Evolutionary conservation across 2,797 vertebrate genomes (phyloP), one percentile per base, ranked within the genome.

Genomic region (Mus minutoides): DNA sequence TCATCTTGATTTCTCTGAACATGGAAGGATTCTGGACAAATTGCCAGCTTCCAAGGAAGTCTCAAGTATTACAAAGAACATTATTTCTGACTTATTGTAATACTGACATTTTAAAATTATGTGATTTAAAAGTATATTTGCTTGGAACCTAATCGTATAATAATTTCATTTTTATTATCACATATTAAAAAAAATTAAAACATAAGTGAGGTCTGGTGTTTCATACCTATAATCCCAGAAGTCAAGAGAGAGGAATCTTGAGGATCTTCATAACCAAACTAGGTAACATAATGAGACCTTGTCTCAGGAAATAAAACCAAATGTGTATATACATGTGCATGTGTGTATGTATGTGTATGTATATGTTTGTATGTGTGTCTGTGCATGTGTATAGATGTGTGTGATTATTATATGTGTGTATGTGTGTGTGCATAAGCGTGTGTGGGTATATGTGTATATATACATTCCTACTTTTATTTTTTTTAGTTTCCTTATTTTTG

Each of bases 1-100:
- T 64, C 71, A 56, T 52, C 54, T 22, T 83, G 16, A 22, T 43
- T n/a, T 88, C 40, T 9, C 40, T 78, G 43, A 78, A 88, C 43
- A 13, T 91, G 60, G 31, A 92, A 92, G 93, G 52, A 75, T 16
- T 96, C 95, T n/a, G 69, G 58, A 22, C 49, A 95, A 94, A 69
- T 14, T 49, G 9, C 67, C 94, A n/a, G 2, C 7, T 49, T 93
- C 29, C 58, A 34, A 8, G 24, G 83, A 90, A 73, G 13, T 90
- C 73, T 92, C 83, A 94, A 78, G 49, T 80, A 3, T 77, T 92
- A 12, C 31, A 85, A 94, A 94, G 29, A 86, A 91, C 12, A 49
- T 58, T 43, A 73, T 93, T 97, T 95, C 19, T 87, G 43, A 49
- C 19, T 2, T 37, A 43, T 40, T 92, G 0, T 78, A 88, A 96